These are phyloP conservation scores for Forpus xanthops DNA, from an alignment of 2,797 vertebrate genomes.

Conservation along the genomic window DNA sequence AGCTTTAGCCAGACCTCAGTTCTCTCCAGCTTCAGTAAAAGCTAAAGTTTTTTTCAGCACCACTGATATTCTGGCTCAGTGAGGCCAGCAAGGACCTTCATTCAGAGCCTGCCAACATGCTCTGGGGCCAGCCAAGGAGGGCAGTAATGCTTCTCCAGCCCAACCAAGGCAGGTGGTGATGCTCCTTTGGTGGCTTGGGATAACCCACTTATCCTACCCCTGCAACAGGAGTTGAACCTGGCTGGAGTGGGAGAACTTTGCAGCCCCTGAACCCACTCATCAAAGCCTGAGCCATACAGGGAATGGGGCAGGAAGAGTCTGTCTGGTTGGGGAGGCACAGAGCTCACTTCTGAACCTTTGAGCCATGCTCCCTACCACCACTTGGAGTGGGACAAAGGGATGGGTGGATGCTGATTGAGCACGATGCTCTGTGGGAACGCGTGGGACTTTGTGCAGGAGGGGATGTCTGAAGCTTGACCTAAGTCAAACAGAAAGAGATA, in stretches of 20 bases:
- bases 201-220: background rate
- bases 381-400: background rate
- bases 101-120: background rate
- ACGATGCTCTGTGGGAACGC: background rate
- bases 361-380: fast-evolving
- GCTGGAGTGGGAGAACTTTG: background rate
- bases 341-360: background rate
- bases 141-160: background rate
- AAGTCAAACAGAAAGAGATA: background rate
- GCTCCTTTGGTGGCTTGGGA: background rate
- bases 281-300: background rate
- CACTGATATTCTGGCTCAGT: background rate
- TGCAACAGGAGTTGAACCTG: background rate
- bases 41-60: background rate
- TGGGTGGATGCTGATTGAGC: background rate
- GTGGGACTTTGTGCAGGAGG: background rate
- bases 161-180: background rate
- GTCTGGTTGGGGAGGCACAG: background rate
- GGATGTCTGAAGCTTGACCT: background rate
- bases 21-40: background rate
- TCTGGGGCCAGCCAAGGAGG: background rate
- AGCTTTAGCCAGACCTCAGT: background rate
- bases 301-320: background rate
- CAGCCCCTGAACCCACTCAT: background rate
- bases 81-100: background rate